Percentiles rank a stretch among this genome's conserved stretches.
Evolutionary conservation across 2,113 vertebrate genomes (phyloP).

Genomic region (Hystrix brachyura): DNA sequence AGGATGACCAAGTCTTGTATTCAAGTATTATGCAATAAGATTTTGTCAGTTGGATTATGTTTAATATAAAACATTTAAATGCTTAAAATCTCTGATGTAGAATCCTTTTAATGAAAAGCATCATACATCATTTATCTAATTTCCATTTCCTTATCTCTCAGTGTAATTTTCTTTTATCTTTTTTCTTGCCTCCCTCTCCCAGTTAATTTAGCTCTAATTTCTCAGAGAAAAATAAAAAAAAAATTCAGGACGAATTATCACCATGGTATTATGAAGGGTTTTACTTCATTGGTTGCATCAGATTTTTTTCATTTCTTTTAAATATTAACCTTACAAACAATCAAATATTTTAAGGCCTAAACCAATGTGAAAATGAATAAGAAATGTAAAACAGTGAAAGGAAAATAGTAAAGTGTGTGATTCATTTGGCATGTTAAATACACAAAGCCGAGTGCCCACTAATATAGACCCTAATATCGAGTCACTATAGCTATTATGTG

Average conservation of each 20-base stretch:
- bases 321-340: neutral
- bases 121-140: neutral
- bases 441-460: neutral
- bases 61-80: neutral
- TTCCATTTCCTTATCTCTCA: neutral
- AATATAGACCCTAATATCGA: accelerated
- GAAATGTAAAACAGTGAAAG: neutral
- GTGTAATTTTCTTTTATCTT: neutral
- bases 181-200: neutral
- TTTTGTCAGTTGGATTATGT: neutral
- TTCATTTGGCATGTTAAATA: neutral
- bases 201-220: conserved; percentile 18
- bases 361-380: conserved; percentile 25
- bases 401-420: too few species aligned
- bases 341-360: neutral
- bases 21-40: neutral
- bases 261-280: neutral
- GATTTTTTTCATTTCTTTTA: neutral
- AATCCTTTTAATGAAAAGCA: conserved; percentile 21
- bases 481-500: neutral
- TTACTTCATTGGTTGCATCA: neutral
- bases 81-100: neutral
- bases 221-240: neutral
- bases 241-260: neutral
- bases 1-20: neutral